These are phyloP conservation scores for Achatina immaculata DNA, from an alignment of 1,140 invertebrate species.

Conservation along the genomic window DNA sequence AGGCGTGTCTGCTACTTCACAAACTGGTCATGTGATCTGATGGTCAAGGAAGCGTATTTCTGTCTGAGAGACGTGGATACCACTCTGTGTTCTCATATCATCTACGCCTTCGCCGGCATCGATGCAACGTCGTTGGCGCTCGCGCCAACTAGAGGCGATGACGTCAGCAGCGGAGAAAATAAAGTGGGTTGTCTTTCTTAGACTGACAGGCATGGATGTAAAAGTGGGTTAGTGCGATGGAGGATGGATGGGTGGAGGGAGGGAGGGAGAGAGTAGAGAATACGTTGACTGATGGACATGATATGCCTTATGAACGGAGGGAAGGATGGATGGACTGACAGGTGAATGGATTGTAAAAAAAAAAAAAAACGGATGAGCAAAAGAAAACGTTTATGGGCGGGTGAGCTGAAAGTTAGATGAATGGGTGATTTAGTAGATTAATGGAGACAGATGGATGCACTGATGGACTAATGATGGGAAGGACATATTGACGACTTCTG, in stretches of 20 bases:
- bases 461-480: too few relatives aligned
- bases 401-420: too few relatives aligned
- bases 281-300: background rate
- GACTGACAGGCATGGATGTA: too few relatives aligned
- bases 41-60: conserved; percentile 45
- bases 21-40: conserved; percentile 52
- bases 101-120: conserved; percentile 83
- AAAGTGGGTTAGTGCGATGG: background rate
- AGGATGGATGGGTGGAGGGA: background rate
- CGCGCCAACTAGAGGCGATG: conserved; percentile 29
- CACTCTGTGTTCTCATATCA: conserved; percentile 83
- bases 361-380: too few relatives aligned
- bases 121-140: conserved; percentile 68
- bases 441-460: too few relatives aligned
- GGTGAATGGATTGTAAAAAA: too few relatives aligned
- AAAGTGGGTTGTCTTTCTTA: conserved; percentile 18
- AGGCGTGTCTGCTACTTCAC: conserved; percentile 53
- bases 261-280: too few relatives aligned
- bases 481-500: too few relatives aligned
- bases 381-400: too few relatives aligned
- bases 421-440: too few relatives aligned
- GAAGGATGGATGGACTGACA: background rate
- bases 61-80: conserved; percentile 76
- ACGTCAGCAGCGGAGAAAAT: conserved; percentile 26
- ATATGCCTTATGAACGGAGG: background rate